Base-by-base conservation (phyloP, 2,113 vertebrate species). In the Entelurus aequoreus region DNA sequence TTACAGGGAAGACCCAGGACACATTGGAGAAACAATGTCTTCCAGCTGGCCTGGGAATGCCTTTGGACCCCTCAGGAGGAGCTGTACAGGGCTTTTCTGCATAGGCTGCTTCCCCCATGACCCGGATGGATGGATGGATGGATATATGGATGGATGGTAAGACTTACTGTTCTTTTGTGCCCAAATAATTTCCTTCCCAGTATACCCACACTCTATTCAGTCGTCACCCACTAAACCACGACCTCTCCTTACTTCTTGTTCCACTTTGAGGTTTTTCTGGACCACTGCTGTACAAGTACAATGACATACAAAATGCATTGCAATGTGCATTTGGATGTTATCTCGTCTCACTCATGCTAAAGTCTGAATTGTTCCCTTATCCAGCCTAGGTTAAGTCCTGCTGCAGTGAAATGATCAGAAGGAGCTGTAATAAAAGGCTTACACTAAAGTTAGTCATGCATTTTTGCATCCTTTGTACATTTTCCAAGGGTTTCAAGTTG, bases 391-490 rank as follows among this genome's bases (percentile, higher is more conserved):
- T 55, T 65, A 60, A 54, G 35, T 40, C 7, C 6, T 54, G 15
- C 21, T 53, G 16, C n/a, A 40, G 14, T 48, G 50, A 68, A 48
- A 54, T 68, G 37, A 54, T 21, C 44, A 15, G 57, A 58, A 42
- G 21, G 14, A 44, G 53, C 56, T 63, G 19, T 52, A 19, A 50
- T 55, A 54, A 51, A 50, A 40, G 48, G 57, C 47, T 54, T 48
- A 13, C n/a, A 37, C 14, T 65, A 6, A 14, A 61, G 6, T 69
- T 38, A 55, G 36, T 58, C 57, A 53, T 49, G 46, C 63, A 52
- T 52, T 73, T 48, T 8, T 52, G 42, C 62, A 56, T 51, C 48
- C 55, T 55, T 62, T 46, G 56, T 52, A 59, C 60, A 59, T 58
- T 78, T 44, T 61, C 49, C 59, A 54, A 61, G 16, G 37, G 53